phyloP scores from a whole-genome alignment of 2,888 invertebrate species.

The Drosophila koepferae region DNA sequence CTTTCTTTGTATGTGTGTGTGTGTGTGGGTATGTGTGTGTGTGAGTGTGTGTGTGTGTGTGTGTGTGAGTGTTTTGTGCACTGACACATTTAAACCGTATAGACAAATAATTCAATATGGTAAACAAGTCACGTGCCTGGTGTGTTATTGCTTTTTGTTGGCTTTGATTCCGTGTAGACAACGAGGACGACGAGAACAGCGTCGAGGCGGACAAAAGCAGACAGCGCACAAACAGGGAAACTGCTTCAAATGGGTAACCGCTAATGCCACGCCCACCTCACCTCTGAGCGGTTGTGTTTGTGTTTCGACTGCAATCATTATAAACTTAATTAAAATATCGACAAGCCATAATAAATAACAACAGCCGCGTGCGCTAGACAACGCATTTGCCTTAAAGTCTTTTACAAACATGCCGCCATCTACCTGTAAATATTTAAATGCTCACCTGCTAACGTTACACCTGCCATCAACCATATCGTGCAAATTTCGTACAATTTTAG shows the following conservation, averaged over 20 bases:
- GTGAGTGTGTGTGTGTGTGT: not conserved
- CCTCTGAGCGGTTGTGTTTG: not conserved
- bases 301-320: constrained; percentile 54
- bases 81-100: constrained; percentile 61
- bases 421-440: constrained; percentile 49
- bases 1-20: constrained; percentile 14
- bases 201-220: constrained; percentile 27
- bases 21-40: not conserved
- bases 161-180: constrained; percentile 59
- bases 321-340: constrained; percentile 79
- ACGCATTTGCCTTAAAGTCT: constrained; percentile 40
- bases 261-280: constrained; percentile 21
- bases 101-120: constrained; percentile 81
- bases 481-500: constrained; percentile 9
- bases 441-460: constrained; percentile 14
- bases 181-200: constrained; percentile 20
- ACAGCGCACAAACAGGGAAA: constrained; percentile 24
- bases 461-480: constrained; percentile 8
- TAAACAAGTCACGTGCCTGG: constrained; percentile 82
- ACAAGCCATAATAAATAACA: constrained; percentile 56
- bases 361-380: constrained; percentile 46
- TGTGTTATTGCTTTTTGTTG: constrained; percentile 72
- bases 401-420: constrained; percentile 30
- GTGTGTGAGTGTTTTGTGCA: constrained; percentile 18
- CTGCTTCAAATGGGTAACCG: constrained; percentile 3